These are phyloP conservation scores for Magallana gigas DNA, from an alignment of 1,140 invertebrate genomes.

Conservation along the genomic window DNA sequence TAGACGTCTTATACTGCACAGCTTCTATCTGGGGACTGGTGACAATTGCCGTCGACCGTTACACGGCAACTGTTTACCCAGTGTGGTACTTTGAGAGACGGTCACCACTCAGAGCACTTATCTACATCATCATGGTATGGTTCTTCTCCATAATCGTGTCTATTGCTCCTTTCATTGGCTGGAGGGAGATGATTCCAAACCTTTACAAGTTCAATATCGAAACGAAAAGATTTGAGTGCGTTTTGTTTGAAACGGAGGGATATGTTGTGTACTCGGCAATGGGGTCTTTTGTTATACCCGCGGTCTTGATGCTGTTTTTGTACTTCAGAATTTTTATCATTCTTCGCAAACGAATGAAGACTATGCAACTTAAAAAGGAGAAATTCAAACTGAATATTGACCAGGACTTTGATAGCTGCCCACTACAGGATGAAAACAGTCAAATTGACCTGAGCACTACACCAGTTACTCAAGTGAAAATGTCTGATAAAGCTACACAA, in stretches of 20 bases:
- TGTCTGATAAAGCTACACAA: slow-evolving; percentile 63
- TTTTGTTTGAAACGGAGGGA: slow-evolving; percentile 82
- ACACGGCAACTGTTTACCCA: slow-evolving; percentile 79
- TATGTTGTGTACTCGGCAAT: slow-evolving; percentile 98
- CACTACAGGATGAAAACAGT: slow-evolving; percentile 40
- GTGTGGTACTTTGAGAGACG: slow-evolving; percentile 78
- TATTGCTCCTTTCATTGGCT: slow-evolving; percentile 78
- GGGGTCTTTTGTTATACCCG: slow-evolving; percentile 97
- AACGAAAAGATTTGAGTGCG: slow-evolving; percentile 74
- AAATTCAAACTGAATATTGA: slow-evolving; percentile 55
- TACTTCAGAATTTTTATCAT: slow-evolving; percentile 96
- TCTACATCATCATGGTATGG: slow-evolving; percentile 79
- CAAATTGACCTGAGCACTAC: slow-evolving; percentile 39
- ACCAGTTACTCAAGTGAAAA: slow-evolving; percentile 44
- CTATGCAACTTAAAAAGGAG: slow-evolving; percentile 58
- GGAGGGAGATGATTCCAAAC: slow-evolving; percentile 74
- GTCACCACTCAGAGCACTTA: slow-evolving; percentile 71
- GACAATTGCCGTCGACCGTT: slow-evolving; percentile 79
- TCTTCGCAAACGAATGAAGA: slow-evolving; percentile 68
- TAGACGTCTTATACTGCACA: slow-evolving; percentile 80
- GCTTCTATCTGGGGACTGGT: slow-evolving; percentile 80
- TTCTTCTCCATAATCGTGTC: slow-evolving; percentile 77
- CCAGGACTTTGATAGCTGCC: slow-evolving; percentile 62
- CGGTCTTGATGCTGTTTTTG: slow-evolving; percentile 97
- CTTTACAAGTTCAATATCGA: slow-evolving; percentile 70